These are phyloP conservation scores for Cryptotermes secundus DNA, from an alignment of 1,140 invertebrate genomes.

Conservation along the genomic window DNA sequence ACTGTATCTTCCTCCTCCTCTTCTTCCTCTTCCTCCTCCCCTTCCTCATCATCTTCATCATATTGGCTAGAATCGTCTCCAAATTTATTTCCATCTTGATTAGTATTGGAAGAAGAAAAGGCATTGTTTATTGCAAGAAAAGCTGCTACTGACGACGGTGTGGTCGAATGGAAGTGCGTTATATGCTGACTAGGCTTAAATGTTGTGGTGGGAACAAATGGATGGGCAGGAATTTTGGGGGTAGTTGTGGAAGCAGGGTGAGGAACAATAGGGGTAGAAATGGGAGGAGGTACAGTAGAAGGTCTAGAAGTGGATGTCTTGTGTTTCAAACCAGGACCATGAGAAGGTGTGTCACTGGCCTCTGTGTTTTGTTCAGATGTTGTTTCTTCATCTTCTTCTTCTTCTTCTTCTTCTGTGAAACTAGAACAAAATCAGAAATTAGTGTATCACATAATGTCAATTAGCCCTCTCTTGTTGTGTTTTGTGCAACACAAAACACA, in stretches of 20 bases:
- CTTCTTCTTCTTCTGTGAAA: constrained; percentile 30
- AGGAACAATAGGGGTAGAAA: constrained; percentile 30
- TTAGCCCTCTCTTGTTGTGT: too few species aligned
- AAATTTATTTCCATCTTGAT: constrained; percentile 35
- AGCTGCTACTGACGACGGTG: constrained; percentile 39
- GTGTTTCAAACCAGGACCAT: constrained; percentile 21
- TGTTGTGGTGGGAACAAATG: constrained; percentile 35
- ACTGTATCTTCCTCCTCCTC: not conserved
- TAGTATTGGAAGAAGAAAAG: constrained; percentile 39
- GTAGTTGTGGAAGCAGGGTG: constrained; percentile 25
- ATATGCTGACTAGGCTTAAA: constrained; percentile 39
- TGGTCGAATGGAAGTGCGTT: constrained; percentile 41
- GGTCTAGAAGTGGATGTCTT: constrained; percentile 38
- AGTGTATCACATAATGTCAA: not conserved
- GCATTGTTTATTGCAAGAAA: constrained; percentile 39
- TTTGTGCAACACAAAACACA: too few species aligned
- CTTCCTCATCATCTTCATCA: not conserved
- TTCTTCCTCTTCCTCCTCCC: not conserved
- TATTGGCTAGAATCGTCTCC: not conserved
- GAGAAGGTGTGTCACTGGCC: not conserved
- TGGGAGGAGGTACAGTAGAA: constrained; percentile 37
- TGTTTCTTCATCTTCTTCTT: constrained; percentile 34
- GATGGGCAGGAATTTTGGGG: constrained; percentile 17
- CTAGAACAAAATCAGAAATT: not conserved
- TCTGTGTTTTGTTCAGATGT: constrained; percentile 37